Evolutionary conservation across 1,140 invertebrate genomes (phyloP).

Genomic region (Temnothorax longispinosus): DNA sequence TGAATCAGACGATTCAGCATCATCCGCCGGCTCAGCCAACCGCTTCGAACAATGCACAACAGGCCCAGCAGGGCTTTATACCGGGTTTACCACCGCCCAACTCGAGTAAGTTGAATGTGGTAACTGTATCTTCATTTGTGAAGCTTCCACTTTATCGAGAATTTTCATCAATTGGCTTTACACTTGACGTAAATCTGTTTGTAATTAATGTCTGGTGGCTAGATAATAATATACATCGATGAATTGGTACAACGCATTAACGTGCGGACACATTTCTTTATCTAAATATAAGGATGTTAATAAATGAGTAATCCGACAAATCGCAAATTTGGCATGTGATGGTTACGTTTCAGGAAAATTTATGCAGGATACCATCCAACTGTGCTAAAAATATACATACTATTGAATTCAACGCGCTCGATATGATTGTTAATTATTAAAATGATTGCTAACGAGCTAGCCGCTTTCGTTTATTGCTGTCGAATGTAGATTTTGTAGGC

Average conservation of each 20-base stretch:
- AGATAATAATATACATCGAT: not conserved
- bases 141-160: constrained; percentile 31
- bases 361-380: constrained; percentile 7
- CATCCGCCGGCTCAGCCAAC: constrained; percentile 89
- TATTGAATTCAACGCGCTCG: not conserved
- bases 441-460: constrained; percentile 28
- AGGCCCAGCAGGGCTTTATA: constrained; percentile 81
- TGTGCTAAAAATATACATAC: constrained; percentile 40
- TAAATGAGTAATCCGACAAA: not conserved
- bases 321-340: constrained; percentile 24
- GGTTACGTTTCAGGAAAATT: constrained; percentile 25
- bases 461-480: constrained; percentile 48
- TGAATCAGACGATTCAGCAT: constrained; percentile 92
- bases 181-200: constrained; percentile 26
- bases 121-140: not conserved
- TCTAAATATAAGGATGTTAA: constrained; percentile 28
- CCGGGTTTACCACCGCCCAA: constrained; percentile 79
- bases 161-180: constrained; percentile 45
- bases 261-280: not conserved
- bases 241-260: not conserved
- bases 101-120: constrained; percentile 75
- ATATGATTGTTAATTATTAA: constrained; percentile 48
- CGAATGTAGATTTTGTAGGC: constrained; percentile 48
- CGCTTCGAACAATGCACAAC: constrained; percentile 79
- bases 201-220: constrained; percentile 41